Evolutionary conservation across 1,140 invertebrate genomes (phyloP).

Genomic region (Zaprionus inermis): DNA sequence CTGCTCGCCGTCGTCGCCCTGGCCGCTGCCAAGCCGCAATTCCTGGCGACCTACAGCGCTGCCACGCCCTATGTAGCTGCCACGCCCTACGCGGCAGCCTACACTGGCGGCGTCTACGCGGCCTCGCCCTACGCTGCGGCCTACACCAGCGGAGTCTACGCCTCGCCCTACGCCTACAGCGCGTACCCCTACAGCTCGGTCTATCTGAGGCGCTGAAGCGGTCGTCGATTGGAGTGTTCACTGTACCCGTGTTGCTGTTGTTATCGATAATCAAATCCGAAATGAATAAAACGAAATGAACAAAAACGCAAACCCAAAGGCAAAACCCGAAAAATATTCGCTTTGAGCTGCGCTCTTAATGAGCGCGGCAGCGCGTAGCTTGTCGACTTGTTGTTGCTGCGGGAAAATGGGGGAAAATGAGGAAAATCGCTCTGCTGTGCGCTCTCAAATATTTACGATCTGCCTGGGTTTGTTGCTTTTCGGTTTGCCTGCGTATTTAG

Average conservation of each 20-base stretch:
- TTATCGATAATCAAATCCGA: constrained; percentile 7
- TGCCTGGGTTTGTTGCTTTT: constrained; percentile 30
- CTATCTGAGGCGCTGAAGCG: constrained; percentile 63
- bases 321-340: constrained; percentile 44
- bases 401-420: not conserved
- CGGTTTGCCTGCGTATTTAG: constrained; percentile 50
- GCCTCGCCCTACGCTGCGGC: constrained; percentile 62
- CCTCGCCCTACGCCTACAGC: constrained; percentile 66
- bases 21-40: constrained; percentile 72
- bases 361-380: not conserved
- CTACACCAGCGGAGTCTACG: constrained; percentile 69
- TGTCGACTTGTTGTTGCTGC: constrained; percentile 23
- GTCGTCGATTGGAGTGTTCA: constrained; percentile 3
- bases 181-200: constrained; percentile 72
- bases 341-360: constrained; percentile 41
- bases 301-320: constrained; percentile 11
- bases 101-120: constrained; percentile 64
- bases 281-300: constrained; percentile 59
- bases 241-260: constrained; percentile 25
- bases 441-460: constrained; percentile 62
- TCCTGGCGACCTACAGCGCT: constrained; percentile 66
- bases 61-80: constrained; percentile 62
- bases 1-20: constrained; percentile 74
- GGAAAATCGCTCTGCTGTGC: constrained; percentile 11
- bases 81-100: constrained; percentile 64